Percentiles rank a stretch among this genome's conserved stretches.
Conservation (phyloP, 2,113 vertebrate genomes). For the Myotis lucifugus region DNA sequence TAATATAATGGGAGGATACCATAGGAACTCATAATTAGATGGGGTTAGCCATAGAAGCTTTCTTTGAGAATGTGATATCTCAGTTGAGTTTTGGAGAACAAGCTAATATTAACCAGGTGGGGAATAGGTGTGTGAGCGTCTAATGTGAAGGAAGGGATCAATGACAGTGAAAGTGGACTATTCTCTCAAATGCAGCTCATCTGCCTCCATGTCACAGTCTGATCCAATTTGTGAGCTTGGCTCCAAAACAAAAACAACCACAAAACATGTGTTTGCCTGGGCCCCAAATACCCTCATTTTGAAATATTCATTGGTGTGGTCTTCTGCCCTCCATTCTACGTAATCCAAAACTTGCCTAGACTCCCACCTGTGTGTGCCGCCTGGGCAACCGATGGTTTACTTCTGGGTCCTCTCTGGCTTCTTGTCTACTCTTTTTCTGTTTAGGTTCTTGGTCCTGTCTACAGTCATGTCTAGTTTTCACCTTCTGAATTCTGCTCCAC, state of each 20-base stretch:
- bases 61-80: not conserved
- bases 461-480: not conserved
- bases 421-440: not conserved
- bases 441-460: not conserved
- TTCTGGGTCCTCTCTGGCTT: not conserved
- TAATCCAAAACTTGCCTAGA: not conserved
- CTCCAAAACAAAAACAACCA: not conserved
- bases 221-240: not conserved
- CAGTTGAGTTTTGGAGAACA: not conserved
- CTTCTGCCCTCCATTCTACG: not conserved
- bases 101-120: not conserved
- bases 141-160: not conserved
- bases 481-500: not conserved
- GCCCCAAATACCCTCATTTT: not conserved
- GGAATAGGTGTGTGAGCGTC: too few species aligned
- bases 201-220: not conserved
- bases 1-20: not conserved
- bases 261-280: not conserved
- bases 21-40: not conserved
- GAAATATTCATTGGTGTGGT: not conserved
- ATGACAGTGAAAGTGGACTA: not conserved
- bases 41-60: not conserved
- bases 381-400: not conserved
- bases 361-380: not conserved
- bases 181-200: not conserved